phyloP scores from a whole-genome alignment of 2,888 invertebrate species.

The Micoletzkya japonica region DNA sequence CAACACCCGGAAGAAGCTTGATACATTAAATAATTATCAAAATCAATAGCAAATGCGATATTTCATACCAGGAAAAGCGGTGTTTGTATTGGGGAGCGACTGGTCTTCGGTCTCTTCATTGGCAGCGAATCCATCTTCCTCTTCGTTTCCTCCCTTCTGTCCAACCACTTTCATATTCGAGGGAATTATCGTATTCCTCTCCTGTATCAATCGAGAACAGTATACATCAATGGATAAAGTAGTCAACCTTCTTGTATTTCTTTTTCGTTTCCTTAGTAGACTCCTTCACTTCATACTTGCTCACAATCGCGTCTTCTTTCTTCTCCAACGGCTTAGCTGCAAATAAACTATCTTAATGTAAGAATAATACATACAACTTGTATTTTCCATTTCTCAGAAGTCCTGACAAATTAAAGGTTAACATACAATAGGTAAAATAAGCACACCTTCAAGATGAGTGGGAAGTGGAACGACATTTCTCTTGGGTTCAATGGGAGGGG shows the following conservation, averaged over 20 bases:
- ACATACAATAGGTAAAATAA: too few species aligned
- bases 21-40: background rate
- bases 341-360: background rate
- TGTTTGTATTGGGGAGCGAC: too few species aligned
- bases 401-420: too few species aligned
- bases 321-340: slow-evolving; percentile 5
- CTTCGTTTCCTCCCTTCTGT: slow-evolving; percentile 16
- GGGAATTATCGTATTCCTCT: background rate
- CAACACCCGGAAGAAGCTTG: background rate
- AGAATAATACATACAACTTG: too few species aligned
- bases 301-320: slow-evolving; percentile 21
- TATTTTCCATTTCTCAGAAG: too few species aligned
- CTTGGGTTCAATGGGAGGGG: slow-evolving; percentile 1
- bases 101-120: background rate
- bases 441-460: background rate
- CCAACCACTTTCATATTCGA: slow-evolving; percentile 8
- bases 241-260: slow-evolving; percentile 7
- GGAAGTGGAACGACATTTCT: slow-evolving; percentile 4
- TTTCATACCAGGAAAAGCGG: background rate
- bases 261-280: background rate
- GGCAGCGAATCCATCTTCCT: background rate
- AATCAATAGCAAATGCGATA: background rate
- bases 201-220: background rate
- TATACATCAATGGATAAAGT: background rate
- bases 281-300: slow-evolving; percentile 26